Evolutionary conservation across 2,113 vertebrate genomes (phyloP), one percentile per base, ranked within the genome.

Genomic region (Proterorhinus semilunaris): DNA sequence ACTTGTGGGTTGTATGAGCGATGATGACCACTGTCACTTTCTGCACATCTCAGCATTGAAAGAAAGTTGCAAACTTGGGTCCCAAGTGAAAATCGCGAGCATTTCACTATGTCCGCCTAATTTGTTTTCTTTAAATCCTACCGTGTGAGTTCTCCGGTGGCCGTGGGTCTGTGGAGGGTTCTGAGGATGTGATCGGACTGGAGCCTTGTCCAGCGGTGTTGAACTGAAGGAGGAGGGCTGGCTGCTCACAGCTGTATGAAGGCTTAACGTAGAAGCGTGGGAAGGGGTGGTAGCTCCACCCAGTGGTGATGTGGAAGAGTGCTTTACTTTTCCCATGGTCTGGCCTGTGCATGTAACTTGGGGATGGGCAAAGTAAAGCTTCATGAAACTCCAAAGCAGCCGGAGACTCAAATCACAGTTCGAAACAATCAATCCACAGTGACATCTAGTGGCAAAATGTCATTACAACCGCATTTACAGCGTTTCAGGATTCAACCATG

Each of bases 31-130:
- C 73, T 68, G 81, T 89, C 87, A 90, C 86, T 89, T 88, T 78
- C 51, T 86, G 84, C 70, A 77, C 89, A 90, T 91, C 86, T 78
- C 90, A 87, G 80, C 87, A 87, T 86, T 86, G 85, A 88, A 73
- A 11, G 65, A 70, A 68, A 68, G 42, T 61, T 50, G 66, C 63
- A 45, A 82, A 80, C 4, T 49, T 59, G 4, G 62, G 6, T 61
- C 65, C 81, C 10, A 10, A 52, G 67, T 15, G 16, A 68, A 53
- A 72, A 42, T 16, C 5, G 48, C 46, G 1, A 27, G 10, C 66
- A 46, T 15, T 4, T 42, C 17, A 44, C 59, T 50, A 0, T 55
- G 69, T 65, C 69, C 72, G 84, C 84, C 81, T 86, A 73, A 42
- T 48, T 16, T 10, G n/a, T 49, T 10, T 1, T 45, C 68, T 86